Conservation (phyloP, 2,888 invertebrate species). For the Tortricodes alternella region DNA sequence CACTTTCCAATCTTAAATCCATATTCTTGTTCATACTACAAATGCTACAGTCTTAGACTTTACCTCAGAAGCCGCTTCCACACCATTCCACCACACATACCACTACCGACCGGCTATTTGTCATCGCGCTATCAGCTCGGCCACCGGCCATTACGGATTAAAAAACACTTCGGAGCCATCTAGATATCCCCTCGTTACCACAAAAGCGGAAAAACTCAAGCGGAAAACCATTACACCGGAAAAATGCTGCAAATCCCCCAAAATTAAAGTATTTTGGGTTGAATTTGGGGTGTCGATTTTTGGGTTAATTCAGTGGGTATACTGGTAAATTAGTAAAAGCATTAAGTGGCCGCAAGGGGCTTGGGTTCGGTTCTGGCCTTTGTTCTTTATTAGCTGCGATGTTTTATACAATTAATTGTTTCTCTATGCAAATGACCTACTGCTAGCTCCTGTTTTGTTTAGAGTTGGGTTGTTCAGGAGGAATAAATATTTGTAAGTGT, state of each 20-base stretch:
- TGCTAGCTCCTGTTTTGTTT: slow-evolving; percentile 11
- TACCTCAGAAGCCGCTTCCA: slow-evolving; percentile 39
- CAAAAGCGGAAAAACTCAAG: slow-evolving; percentile 30
- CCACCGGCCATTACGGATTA: slow-evolving; percentile 69
- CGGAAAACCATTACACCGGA: slow-evolving; percentile 20
- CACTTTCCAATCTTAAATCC: too few relatives aligned
- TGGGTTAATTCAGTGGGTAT: slow-evolving; percentile 61
- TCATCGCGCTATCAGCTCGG: slow-evolving; percentile 62
- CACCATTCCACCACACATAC: slow-evolving; percentile 44
- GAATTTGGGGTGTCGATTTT: neutral
- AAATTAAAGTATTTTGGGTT: neutral
- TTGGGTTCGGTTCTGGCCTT: slow-evolving; percentile 25
- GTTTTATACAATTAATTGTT: slow-evolving; percentile 31
- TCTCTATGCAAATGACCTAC: slow-evolving; percentile 24
- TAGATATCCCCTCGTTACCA: slow-evolving; percentile 48
- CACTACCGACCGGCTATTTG: slow-evolving; percentile 59
- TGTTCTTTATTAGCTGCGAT: slow-evolving; percentile 31
- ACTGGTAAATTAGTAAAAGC: slow-evolving; percentile 71
- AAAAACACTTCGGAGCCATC: slow-evolving; percentile 71
- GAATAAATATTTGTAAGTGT: slow-evolving; percentile 7
- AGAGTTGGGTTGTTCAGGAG: slow-evolving; percentile 1
- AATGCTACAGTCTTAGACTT: too few relatives aligned
- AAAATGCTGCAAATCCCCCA: neutral
- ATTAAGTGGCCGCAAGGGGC: slow-evolving; percentile 67
- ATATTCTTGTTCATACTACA: too few relatives aligned